These are phyloP conservation scores for Anguilla obscura DNA, from an alignment of 2,797 vertebrate genomes.

Conservation along the genomic window DNA sequence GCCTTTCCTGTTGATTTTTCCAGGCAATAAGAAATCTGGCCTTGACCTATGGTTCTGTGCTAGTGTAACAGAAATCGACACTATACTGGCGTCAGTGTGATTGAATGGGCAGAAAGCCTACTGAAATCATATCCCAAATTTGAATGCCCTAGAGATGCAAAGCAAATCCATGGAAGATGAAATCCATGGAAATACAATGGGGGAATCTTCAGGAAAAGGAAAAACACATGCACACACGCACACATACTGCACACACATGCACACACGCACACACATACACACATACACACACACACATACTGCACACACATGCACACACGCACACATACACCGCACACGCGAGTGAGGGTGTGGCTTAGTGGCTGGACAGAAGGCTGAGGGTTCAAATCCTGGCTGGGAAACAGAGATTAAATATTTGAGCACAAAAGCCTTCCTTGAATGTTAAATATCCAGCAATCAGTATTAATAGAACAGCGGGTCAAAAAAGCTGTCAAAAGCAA, in stretches of 20 bases:
- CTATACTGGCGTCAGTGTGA: not conserved
- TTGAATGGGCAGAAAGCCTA: slow-evolving; percentile 5
- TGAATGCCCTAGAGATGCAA: not conserved
- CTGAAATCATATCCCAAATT: slow-evolving; percentile 20
- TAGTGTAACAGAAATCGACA: not conserved
- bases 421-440: too few species aligned
- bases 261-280: not conserved
- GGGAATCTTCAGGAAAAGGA: not conserved
- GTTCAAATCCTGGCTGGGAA: too few species aligned
- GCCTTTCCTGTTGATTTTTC: not conserved
- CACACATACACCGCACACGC: not conserved
- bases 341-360: not conserved
- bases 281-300: not conserved
- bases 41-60: not conserved
- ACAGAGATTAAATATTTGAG: too few species aligned
- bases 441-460: too few species aligned
- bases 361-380: not conserved
- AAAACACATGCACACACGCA: not conserved
- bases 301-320: not conserved
- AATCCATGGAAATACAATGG: not conserved
- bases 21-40: not conserved
- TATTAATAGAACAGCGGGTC: too few species aligned
- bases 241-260: not conserved
- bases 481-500: too few species aligned
- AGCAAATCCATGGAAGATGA: not conserved